These are phyloP conservation scores for Blastobasis adustella DNA, from an alignment of 2,888 invertebrate species.

Conservation along the genomic window DNA sequence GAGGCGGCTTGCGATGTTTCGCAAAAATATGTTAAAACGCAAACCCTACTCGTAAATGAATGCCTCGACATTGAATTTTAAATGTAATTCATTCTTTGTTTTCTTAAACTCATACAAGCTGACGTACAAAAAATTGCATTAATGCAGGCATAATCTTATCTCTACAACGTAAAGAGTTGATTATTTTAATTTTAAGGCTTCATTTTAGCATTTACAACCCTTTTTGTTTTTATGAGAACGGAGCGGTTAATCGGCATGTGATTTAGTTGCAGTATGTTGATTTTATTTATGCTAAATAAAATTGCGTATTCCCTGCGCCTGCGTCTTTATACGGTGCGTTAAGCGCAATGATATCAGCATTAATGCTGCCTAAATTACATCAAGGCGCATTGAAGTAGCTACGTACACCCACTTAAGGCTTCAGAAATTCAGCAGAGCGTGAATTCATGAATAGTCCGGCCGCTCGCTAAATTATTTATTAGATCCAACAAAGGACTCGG, in stretches of 20 bases:
- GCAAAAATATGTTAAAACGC: conserved; percentile 45
- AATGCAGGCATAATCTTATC: conserved; percentile 28
- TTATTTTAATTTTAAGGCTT: neutral
- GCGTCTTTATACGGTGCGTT: conserved; percentile 29
- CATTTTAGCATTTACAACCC: neutral
- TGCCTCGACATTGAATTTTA: conserved; percentile 54
- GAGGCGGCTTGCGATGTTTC: conserved; percentile 34
- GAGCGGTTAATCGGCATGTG: neutral
- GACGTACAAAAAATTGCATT: conserved; percentile 10
- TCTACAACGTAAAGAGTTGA: conserved; percentile 1
- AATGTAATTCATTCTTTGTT: conserved; percentile 50
- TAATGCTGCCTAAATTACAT: conserved; percentile 29
- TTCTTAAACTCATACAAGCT: conserved; percentile 24
- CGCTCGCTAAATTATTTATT: conserved; percentile 50
- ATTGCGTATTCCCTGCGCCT: conserved; percentile 23
- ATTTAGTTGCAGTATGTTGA: conserved; percentile 5
- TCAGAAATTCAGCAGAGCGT: conserved; percentile 38
- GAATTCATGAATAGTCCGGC: conserved; percentile 34
- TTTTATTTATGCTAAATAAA: conserved; percentile 17
- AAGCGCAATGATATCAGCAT: conserved; percentile 27
- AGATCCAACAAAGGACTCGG: conserved; percentile 44
- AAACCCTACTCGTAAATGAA: conserved; percentile 46
- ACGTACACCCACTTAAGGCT: conserved; percentile 29
- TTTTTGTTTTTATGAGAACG: neutral
- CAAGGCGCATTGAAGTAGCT: conserved; percentile 25